Conservation (phyloP, 2,113 vertebrate species). For the Gallinago undulata region DNA sequence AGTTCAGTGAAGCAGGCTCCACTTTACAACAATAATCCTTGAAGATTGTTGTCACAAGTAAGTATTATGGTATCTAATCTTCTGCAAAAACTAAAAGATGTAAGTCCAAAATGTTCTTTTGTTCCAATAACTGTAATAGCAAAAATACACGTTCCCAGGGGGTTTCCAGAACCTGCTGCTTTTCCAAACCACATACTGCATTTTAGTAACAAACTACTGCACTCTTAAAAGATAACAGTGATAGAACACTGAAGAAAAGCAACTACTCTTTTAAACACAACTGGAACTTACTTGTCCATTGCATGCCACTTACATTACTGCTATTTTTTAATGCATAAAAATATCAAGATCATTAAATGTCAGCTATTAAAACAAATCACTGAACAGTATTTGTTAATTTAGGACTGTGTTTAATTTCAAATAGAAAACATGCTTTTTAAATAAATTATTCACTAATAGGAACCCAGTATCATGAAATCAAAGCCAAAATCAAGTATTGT, state of each 20-base stretch:
- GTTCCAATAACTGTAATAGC: neutral
- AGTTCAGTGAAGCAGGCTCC: neutral
- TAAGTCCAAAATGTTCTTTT: slow-evolving; percentile 8
- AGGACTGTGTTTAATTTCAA: slow-evolving; percentile 62
- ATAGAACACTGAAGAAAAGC: slow-evolving; percentile 42
- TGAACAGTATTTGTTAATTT: slow-evolving; percentile 58
- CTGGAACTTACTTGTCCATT: slow-evolving; percentile 47
- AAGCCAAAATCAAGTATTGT: slow-evolving; percentile 50
- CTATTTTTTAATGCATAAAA: slow-evolving; percentile 66
- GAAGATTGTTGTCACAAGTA: neutral
- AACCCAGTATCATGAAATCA: slow-evolving; percentile 57
- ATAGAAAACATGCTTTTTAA: slow-evolving; percentile 74
- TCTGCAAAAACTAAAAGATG: neutral
- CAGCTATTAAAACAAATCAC: slow-evolving; percentile 69
- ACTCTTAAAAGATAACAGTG: slow-evolving; percentile 66
- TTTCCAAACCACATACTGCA: slow-evolving; percentile 44
- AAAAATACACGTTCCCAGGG: slow-evolving; percentile 11
- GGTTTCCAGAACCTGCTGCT: slow-evolving; percentile 27
- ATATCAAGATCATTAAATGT: slow-evolving; percentile 56
- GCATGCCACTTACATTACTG: slow-evolving; percentile 67
- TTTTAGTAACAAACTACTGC: slow-evolving; percentile 63
- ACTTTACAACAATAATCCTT: neutral
- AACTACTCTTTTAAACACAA: slow-evolving; percentile 55
- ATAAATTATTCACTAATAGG: slow-evolving; percentile 71
- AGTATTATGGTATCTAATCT: neutral